A percentile compares a stretch with the other conserved stretches of the same genome.
Conservation (phyloP, 1,140 invertebrate species). For the Caenorhabditis brenneri region DNA sequence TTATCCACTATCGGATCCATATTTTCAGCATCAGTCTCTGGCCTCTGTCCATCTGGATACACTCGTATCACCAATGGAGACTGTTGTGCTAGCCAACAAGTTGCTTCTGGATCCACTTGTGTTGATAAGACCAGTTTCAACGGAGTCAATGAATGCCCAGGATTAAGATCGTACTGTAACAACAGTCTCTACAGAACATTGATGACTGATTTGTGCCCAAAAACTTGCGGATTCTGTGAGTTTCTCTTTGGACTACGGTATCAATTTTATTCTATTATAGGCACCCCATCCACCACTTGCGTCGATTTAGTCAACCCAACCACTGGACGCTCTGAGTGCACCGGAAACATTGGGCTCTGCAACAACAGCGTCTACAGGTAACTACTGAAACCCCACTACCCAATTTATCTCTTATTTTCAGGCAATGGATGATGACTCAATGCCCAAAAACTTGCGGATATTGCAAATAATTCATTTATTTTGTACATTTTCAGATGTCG, state of each 20-base stretch:
- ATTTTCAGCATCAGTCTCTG: neutral
- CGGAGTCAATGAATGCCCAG: slow-evolving; percentile 1
- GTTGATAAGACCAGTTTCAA: neutral
- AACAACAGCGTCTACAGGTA: slow-evolving; percentile 1
- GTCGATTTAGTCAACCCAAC: neutral
- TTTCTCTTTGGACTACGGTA: neutral
- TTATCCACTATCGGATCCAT: too few relatives aligned
- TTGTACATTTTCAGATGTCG: too few relatives aligned
- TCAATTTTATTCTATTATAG: neutral
- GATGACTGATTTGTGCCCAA: neutral
- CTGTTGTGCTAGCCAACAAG: neutral
- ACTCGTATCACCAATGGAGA: neutral
- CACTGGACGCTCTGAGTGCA: neutral
- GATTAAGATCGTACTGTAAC: neutral
- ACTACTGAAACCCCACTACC: too few relatives aligned
- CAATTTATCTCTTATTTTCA: too few relatives aligned
- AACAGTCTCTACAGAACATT: neutral
- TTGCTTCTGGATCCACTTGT: neutral
- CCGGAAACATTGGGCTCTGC: neutral
- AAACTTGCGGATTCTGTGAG: slow-evolving; percentile 40
- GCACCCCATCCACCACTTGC: neutral
- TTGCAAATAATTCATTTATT: slow-evolving; percentile 1
- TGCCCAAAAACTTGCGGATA: slow-evolving; percentile 22
- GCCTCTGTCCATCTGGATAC: neutral
- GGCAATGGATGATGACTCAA: neutral